Conservation (phyloP, 2,888 invertebrate genomes). For the Drosophila anomalata region DNA sequence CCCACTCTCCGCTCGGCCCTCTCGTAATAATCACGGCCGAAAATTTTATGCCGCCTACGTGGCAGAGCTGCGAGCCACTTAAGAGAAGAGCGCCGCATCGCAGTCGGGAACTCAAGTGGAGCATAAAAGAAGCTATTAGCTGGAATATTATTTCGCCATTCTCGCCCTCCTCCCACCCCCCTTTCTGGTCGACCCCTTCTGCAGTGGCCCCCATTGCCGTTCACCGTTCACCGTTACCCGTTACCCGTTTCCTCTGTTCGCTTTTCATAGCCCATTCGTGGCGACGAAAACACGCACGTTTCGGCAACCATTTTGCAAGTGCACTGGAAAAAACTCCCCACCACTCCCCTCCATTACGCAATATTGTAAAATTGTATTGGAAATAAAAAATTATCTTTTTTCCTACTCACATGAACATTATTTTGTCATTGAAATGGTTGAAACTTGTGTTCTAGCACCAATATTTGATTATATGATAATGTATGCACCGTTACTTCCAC, state of each 20-base stretch:
- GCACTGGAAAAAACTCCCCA: constrained; percentile 8
- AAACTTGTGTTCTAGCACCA: too few species aligned
- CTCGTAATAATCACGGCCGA: constrained; percentile 68
- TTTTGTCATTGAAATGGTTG: too few species aligned
- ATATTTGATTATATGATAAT: too few species aligned
- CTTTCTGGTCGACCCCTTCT: neutral
- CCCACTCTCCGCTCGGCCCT: constrained; percentile 20
- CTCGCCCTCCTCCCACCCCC: neutral
- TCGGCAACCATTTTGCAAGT: constrained; percentile 16
- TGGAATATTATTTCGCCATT: constrained; percentile 35
- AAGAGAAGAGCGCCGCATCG: constrained; percentile 13
- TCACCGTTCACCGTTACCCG: too few species aligned
- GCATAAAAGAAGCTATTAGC: constrained; percentile 73
- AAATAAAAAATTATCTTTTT: neutral
- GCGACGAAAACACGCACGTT: constrained; percentile 38
- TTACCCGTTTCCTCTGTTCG: neutral
- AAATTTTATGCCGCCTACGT: constrained; percentile 70
- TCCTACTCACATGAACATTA: neutral
- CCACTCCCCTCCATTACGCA: neutral
- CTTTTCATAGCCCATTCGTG: constrained; percentile 52
- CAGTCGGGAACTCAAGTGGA: constrained; percentile 58
- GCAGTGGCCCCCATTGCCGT: too few species aligned
- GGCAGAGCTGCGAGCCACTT: constrained; percentile 32
- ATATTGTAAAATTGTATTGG: neutral
- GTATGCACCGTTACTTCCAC: constrained; percentile 6